phyloP scores from a whole-genome alignment of 2,797 vertebrate genomes.

The Erethizon dorsatum region DNA sequence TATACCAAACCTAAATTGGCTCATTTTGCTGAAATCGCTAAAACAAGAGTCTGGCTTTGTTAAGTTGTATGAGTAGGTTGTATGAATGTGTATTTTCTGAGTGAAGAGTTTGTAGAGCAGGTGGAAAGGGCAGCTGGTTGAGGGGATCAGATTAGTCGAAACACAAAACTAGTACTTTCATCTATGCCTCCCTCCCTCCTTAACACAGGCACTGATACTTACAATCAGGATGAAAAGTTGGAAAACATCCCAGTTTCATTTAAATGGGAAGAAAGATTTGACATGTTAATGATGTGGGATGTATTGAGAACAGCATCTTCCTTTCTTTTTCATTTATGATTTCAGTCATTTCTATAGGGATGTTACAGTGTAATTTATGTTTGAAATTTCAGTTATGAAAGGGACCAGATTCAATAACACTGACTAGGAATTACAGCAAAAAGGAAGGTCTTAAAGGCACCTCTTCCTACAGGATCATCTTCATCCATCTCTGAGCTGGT shows the following conservation, averaged over 20 bases:
- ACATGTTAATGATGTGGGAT: constrained; percentile 71
- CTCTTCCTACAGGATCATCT: background rate
- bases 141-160: constrained; percentile 80
- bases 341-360: constrained; percentile 60
- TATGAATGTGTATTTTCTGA: constrained; percentile 53
- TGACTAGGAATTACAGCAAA: background rate
- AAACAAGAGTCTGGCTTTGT: constrained; percentile 64
- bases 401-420: background rate
- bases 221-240: constrained; percentile 69
- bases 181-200: constrained; percentile 4
- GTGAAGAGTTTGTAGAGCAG: constrained; percentile 63
- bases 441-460: background rate
- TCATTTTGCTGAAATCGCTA: constrained; percentile 76
- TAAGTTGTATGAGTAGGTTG: background rate
- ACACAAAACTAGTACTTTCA: constrained; percentile 81
- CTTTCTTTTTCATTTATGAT: constrained; percentile 65
- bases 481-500: fast-evolving
- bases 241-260: constrained; percentile 77
- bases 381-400: constrained; percentile 70
- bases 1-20: constrained; percentile 60
- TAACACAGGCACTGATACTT: constrained; percentile 23
- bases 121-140: constrained; percentile 81
- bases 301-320: constrained; percentile 65
- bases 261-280: constrained; percentile 67
- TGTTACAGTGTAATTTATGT: constrained; percentile 56